Evolutionary conservation across 2,113 vertebrate species (phyloP), one percentile per base, ranked within the genome.

Genomic region (Ailurus styani): DNA sequence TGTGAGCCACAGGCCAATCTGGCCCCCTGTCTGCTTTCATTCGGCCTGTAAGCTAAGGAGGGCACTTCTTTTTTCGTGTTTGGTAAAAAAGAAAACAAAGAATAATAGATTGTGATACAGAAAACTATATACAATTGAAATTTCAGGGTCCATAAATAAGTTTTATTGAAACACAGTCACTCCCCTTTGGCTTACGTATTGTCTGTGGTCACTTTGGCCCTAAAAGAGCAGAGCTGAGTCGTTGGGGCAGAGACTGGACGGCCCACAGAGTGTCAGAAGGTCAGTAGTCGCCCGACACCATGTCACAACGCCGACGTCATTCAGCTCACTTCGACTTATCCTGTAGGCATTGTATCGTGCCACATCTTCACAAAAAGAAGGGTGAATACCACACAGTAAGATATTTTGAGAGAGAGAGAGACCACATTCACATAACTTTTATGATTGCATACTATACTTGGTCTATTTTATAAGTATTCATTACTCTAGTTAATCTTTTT

Each of bases 1-100:
- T 14, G 12, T 0, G 8, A 50, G 25, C 55, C 9, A 1, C 0
- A 14, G 34, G 15, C 15, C 75, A 66, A 1, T 34, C 7, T 17
- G 7, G 9, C 1, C 9, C 8, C 45, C 21, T 8, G 3, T 17
- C 55, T 78, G 57, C 25, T 75, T 87, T 72, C 29, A 3, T 45
- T 40, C 31, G 25, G 64, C 29, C 79, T 21, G 7, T 68, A n/a
- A 62, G 21, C 31, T 87, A 37, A 62, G 60, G 90, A 85, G 42
- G 12, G 13, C 42, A 12, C 31, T 88, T 37, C 23, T 55, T 64
- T 91, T 84, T 84, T 18, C 91, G 78, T 29, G 18, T 7, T 37
- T 66, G 37, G 17, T 29, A 54, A 66, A 89, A 96, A 82, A 79
- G 10, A 25, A 64, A 72, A 73, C 4, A 0, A 15, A 91, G 37